Base-by-base conservation (phyloP, 2,113 vertebrate species). In the Telmatochromis sp. region DNA sequence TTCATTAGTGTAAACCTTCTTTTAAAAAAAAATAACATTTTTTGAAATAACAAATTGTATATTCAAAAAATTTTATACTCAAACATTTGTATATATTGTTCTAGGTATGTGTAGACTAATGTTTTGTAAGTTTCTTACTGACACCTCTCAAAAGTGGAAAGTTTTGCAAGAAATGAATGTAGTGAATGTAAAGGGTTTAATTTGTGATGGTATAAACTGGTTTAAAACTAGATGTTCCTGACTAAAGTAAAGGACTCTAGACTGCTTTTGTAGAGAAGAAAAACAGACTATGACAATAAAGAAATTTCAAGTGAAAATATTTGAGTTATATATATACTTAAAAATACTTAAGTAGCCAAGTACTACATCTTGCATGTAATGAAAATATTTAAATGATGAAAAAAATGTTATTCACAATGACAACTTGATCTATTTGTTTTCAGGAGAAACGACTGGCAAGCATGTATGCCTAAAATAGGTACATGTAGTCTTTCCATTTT, bases 11-110 rank as follows among this genome's bases (percentile, higher is more conserved):
- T 63, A 35, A 63, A 65, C 31, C 31, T 63, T 63, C 28, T 33
- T 23, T 23, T 23, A 3, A 4, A 19, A 28, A 28, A 14, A 11
- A n/a, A 17, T 23, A 1, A 0, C 0, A 9, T 33, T 35, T 65
- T 35, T 65, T 35, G 9, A 35, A 65, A 35, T 35, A 63, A n/a
- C 6, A 63, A 63, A 35, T 63, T 63, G 17, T 63, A 63, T 35
- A 63, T 63, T 63, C 28, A 63, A 63, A 63, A 63, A 7, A 6
- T 63, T 0, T 35, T 63, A 63, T 19, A 35, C 15, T 63, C 28
- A 33, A 33, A 33, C 15, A 63, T 63, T 19, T 19, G 1, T 63
- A 35, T 63, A 63, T 35, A 63, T 63, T 63, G 28, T 63, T 63
- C 58, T 63, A 63, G 58, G 31, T 63, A 63, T 63, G 58, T n/a